Evolutionary conservation across 2,113 vertebrate species (phyloP).

Genomic region (Eurystomus gularis): DNA sequence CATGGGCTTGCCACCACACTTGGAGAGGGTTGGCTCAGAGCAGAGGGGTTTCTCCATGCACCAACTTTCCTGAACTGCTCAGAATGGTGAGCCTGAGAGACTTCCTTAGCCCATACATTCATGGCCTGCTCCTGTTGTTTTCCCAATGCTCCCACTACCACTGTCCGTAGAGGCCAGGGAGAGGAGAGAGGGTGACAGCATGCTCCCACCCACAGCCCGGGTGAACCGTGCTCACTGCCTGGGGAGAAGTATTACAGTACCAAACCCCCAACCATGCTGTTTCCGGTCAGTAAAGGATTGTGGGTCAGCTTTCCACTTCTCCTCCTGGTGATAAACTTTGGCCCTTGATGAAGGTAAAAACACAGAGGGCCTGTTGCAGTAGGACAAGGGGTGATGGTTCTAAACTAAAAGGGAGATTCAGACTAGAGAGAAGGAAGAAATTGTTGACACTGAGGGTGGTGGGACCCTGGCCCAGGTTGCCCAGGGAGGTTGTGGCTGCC

Average conservation of each 20-base stretch:
- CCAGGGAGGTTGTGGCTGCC: background rate
- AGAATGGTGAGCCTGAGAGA: background rate
- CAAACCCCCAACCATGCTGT: background rate
- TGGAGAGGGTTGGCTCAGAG: background rate
- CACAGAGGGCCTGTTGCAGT: background rate
- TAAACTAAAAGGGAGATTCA: background rate
- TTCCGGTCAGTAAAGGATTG: background rate
- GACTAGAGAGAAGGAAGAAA: background rate
- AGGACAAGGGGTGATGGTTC: background rate
- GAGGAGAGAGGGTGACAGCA: background rate
- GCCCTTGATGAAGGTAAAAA: background rate
- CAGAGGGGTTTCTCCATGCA: background rate
- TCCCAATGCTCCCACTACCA: background rate
- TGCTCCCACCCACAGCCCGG: background rate
- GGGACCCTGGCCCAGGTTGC: too few species aligned
- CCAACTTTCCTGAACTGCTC: accelerated
- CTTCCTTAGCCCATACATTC: background rate
- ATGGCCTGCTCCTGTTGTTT: background rate
- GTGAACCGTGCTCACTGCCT: background rate
- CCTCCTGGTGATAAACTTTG: background rate
- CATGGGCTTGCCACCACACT: accelerated
- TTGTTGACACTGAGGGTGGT: too few species aligned
- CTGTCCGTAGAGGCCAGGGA: background rate
- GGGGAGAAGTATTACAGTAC: background rate
- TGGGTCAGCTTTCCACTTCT: background rate